Evolutionary conservation across 35 echinoderm and acorn worm genomes (phyloP), one percentile per base, ranked within the genome.

Genomic region (Holothuria glaberrima): DNA sequence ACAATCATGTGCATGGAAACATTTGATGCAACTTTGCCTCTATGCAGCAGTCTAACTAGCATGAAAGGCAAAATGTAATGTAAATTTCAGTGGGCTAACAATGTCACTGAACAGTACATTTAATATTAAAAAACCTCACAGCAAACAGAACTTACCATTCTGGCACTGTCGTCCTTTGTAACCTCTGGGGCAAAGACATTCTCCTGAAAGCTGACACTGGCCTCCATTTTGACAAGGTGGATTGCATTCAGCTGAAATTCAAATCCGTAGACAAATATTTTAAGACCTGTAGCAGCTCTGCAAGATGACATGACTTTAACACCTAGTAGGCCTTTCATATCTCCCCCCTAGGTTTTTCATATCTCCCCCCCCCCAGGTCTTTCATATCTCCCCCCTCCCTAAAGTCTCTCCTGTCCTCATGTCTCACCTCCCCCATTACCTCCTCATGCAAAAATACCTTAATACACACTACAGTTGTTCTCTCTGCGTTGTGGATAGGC

Each of bases 101-200:
- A n/a, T n/a, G n/a, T n/a, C n/a, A n/a, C n/a, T 7, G 7, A 7
- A 41, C 36, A 41, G 2, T 41, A 41, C 36, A 41, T 41, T 41
- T 41, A 41, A 54, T 9, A 54, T 1, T 1, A 12, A 30, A 71
- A 17, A 29, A 4, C 24, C 3, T 4, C 33, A 36, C 29, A 19
- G 6, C 18, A 73, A 9, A 35, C 0, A 13, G 0, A 35, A 25
- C 38, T n/a, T 94, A 96, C 94, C 94, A 86, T 88, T 87, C 75
- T 96, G 87, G 68, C 94, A 96, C 32, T 92, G 79, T 41, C 87
- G 71, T 71, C 94, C 94, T 44, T 88, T 89, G 61, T 83, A 96
- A 14, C 94, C 94, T 35, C 61, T 82, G 12, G 94, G 94, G 63
- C 94, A 96, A 22, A 46, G 48, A 74, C 94, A 96, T 24, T 82